Evolutionary conservation across 2,113 vertebrate species (phyloP).

Genomic region (Heteronetta atricapilla): DNA sequence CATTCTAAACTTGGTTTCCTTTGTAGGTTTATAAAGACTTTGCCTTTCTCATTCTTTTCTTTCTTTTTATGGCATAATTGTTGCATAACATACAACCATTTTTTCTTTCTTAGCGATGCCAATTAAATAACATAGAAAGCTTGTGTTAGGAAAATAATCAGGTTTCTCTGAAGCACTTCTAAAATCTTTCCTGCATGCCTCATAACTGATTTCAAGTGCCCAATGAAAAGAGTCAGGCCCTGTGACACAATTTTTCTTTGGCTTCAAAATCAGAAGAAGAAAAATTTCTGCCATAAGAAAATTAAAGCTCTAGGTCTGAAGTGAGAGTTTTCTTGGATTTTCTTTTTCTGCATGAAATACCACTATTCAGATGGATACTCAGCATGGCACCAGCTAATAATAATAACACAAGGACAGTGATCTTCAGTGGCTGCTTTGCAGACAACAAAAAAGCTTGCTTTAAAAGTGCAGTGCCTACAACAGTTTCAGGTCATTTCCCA

Average conservation of each 20-base stretch:
- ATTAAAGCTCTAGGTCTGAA: not conserved
- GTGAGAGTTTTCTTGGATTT: not conserved
- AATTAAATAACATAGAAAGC: not conserved
- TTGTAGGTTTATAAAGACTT: slow-evolving; percentile 10
- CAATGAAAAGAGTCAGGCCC: not conserved
- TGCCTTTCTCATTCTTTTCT: not conserved
- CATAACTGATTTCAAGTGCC: not conserved
- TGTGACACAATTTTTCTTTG: not conserved
- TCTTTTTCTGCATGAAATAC: not conserved
- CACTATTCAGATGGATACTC: not conserved
- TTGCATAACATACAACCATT: not conserved
- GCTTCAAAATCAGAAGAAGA: not conserved
- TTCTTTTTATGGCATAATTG: not conserved
- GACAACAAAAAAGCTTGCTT: not conserved
- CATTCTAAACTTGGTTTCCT: slow-evolving; percentile 11
- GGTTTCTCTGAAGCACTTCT: not conserved
- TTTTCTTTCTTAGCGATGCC: not conserved
- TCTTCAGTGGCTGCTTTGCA: not conserved
- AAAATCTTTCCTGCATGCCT: not conserved
- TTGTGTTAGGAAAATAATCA: slow-evolving; percentile 27
- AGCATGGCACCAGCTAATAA: not conserved
- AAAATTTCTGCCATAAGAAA: not conserved
- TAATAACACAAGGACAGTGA: not conserved
- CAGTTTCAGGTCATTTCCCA: slow-evolving; percentile 34
- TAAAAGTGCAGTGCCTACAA: not conserved